Percentiles rank a stretch among this genome's conserved stretches.
phyloP scores from a whole-genome alignment of 2,113 vertebrate species.

The Telmatochromis brachygnathus region DNA sequence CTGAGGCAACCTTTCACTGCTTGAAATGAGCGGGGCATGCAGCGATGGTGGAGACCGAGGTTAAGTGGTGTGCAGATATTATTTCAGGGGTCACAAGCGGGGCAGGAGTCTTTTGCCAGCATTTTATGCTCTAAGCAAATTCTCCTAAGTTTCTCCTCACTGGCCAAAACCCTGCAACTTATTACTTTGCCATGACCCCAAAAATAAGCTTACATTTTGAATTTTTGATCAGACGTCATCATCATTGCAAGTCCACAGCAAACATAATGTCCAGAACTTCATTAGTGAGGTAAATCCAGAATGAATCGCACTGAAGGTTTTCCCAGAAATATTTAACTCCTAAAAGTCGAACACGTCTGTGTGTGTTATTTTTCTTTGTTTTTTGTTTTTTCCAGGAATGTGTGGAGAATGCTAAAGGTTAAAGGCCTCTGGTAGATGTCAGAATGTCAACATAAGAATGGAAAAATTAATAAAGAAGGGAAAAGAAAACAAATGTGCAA shows the following conservation, averaged over 20 bases:
- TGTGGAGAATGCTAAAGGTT: not conserved
- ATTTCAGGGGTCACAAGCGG: not conserved
- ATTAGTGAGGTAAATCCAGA: not conserved
- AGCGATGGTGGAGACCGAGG: not conserved
- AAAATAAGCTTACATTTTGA: not conserved
- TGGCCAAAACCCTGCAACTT: not conserved
- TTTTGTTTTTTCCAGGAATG: not conserved
- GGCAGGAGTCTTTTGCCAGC: not conserved
- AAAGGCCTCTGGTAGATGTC: not conserved
- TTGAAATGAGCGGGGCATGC: not conserved
- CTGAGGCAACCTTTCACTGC: not conserved
- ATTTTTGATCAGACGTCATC: not conserved
- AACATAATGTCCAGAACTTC: not conserved
- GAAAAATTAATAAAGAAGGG: not conserved
- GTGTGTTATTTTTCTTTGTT: not conserved
- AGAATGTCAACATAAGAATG: no score
- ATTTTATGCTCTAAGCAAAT: not conserved
- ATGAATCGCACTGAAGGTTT: not conserved
- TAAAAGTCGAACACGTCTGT: rapidly evolving
- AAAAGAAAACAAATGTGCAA: not conserved
- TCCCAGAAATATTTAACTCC: not conserved
- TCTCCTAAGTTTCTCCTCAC: not conserved
- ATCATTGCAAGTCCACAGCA: not conserved
- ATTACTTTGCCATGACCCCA: not conserved
- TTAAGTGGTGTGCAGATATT: not conserved